Conservation (phyloP, 2,888 invertebrate species). For the Dynastes tityus region DNA sequence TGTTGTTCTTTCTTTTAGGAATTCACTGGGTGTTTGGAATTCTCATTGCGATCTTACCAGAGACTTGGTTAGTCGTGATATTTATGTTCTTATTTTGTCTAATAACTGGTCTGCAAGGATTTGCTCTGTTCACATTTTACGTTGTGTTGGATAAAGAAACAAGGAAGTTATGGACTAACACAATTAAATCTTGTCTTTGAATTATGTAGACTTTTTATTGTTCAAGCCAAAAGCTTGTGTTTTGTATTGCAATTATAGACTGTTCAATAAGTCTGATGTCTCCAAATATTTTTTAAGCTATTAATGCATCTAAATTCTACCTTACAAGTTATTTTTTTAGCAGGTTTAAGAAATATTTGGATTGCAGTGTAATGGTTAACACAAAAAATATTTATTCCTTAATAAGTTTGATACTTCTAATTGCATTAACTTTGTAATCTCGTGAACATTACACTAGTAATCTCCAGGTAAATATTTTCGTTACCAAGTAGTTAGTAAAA, state of each 20-base stretch:
- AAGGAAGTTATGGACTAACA: conserved; percentile 73
- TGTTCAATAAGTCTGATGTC: too few relatives aligned
- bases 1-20: conserved; percentile 76
- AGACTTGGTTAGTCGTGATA: conserved; percentile 59
- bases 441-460: too few relatives aligned
- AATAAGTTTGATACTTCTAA: too few relatives aligned
- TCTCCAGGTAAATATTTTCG: neutral
- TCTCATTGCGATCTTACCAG: conserved; percentile 67
- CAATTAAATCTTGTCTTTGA: conserved; percentile 31
- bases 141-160: conserved; percentile 76
- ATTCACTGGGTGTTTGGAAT: conserved; percentile 77
- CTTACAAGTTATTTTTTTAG: too few relatives aligned
- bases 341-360: too few relatives aligned
- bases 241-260: too few relatives aligned
- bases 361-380: too few relatives aligned
- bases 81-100: conserved; percentile 73
- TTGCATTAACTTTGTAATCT: too few relatives aligned
- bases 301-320: too few relatives aligned
- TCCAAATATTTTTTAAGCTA: too few relatives aligned
- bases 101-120: conserved; percentile 75
- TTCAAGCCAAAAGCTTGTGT: too few relatives aligned
- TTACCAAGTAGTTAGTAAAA: neutral
- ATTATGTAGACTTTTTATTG: neutral
- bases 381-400: too few relatives aligned
- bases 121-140: conserved; percentile 77